Evolutionary conservation across 2,888 invertebrate species (phyloP).

Genomic region (Luperina testacea): DNA sequence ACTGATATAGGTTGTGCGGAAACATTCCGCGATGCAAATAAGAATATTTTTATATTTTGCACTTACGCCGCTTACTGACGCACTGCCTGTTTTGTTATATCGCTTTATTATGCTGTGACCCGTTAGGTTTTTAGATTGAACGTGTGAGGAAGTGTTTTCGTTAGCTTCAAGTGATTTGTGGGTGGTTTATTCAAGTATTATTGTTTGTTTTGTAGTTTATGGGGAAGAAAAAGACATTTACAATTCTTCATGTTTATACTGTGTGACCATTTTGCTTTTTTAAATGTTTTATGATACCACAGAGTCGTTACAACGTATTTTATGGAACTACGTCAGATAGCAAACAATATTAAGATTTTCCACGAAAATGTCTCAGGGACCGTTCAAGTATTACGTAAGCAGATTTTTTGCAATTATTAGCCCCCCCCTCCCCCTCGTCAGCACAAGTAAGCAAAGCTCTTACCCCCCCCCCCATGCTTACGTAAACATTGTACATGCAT

Average conservation of each 20-base stretch:
- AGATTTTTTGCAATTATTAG: too few species aligned
- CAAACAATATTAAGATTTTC: background rate
- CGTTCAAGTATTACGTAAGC: too few species aligned
- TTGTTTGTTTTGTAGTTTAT: conserved; percentile 19
- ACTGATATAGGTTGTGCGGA: conserved; percentile 62
- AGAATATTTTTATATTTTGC: conserved; percentile 64
- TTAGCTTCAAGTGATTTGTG: conserved; percentile 47
- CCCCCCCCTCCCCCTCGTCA: too few species aligned
- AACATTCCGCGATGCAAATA: conserved; percentile 65
- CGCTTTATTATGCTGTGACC: conserved; percentile 61
- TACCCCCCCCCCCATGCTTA: too few species aligned
- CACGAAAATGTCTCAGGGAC: background rate
- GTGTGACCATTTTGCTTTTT: background rate
- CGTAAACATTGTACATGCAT: too few species aligned
- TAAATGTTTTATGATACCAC: background rate
- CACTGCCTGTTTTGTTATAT: conserved; percentile 54
- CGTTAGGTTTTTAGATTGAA: conserved; percentile 50
- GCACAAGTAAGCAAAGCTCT: too few species aligned
- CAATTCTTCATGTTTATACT: background rate
- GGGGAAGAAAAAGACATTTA: background rate
- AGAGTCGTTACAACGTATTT: background rate
- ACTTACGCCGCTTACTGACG: conserved; percentile 43
- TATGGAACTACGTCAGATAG: background rate
- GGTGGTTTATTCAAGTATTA: conserved; percentile 20
- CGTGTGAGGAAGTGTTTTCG: conserved; percentile 42